phyloP scores from a whole-genome alignment of 2,888 invertebrate genomes.

The Sympetrum striolatum region DNA sequence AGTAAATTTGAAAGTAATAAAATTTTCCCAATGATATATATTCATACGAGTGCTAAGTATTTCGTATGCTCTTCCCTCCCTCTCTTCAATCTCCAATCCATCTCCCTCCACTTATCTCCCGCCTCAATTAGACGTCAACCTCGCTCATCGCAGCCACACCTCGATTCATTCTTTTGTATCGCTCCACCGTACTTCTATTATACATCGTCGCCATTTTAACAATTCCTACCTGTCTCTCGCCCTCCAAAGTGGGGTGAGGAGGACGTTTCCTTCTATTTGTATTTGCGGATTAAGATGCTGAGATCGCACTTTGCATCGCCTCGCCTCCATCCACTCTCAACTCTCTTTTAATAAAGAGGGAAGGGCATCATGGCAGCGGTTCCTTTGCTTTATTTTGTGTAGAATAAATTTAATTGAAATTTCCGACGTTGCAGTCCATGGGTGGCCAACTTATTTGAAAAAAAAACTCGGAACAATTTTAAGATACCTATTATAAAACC shows the following conservation, averaged over 20 bases:
- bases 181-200: neutral
- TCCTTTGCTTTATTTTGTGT: neutral
- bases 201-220: neutral
- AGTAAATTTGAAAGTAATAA: too few relatives aligned
- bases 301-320: constrained; percentile 15
- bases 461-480: too few relatives aligned
- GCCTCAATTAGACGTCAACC: constrained; percentile 14
- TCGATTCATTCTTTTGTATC: neutral
- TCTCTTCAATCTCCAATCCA: neutral
- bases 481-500: too few relatives aligned
- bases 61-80: neutral
- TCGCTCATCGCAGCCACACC: constrained; percentile 6
- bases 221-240: neutral
- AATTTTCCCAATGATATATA: too few relatives aligned
- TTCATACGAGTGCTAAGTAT: too few relatives aligned
- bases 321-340: neutral
- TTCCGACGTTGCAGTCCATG: too few relatives aligned
- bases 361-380: neutral
- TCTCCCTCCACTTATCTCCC: neutral
- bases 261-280: constrained; percentile 33
- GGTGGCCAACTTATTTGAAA: too few relatives aligned
- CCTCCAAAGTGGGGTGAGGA: neutral
- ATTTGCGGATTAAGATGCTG: constrained; percentile 41
- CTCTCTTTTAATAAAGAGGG: neutral
- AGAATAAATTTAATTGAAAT: too few relatives aligned